Evolutionary conservation across 1,140 invertebrate species (phyloP).

Genomic region (Macrosteles quadrilineatus): DNA sequence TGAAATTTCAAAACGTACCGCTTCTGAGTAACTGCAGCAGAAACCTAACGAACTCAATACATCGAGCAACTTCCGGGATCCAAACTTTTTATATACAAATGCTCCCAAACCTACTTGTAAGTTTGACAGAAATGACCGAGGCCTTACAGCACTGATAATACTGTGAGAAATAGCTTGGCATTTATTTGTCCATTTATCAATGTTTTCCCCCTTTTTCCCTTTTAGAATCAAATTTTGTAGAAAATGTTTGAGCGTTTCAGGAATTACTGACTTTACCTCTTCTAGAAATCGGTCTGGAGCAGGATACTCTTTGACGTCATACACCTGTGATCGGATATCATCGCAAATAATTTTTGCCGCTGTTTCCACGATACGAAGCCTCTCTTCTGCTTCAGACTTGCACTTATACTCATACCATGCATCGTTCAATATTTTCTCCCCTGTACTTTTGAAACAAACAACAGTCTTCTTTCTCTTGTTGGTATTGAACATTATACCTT

Average conservation of each 20-base stretch:
- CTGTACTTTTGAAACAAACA: constrained; percentile 42
- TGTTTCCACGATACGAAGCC: constrained; percentile 38
- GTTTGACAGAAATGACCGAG: constrained; percentile 46
- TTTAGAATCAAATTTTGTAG: constrained; percentile 31
- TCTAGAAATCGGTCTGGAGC: constrained; percentile 39
- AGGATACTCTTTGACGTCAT: constrained; percentile 46
- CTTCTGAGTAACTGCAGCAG: too few relatives aligned
- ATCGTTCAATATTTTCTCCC: constrained; percentile 38
- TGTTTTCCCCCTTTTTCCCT: constrained; percentile 21
- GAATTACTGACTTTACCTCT: constrained; percentile 30
- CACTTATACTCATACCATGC: constrained; percentile 37
- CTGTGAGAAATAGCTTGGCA: constrained; percentile 46
- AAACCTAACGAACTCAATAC: too few relatives aligned
- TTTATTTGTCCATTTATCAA: constrained; percentile 38
- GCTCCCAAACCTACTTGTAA: too few relatives aligned
- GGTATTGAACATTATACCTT: constrained; percentile 19
- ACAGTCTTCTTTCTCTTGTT: constrained; percentile 38
- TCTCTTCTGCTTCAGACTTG: constrained; percentile 32
- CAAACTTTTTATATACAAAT: too few relatives aligned
- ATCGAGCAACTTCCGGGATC: too few relatives aligned
- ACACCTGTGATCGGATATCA: constrained; percentile 40
- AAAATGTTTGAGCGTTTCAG: constrained; percentile 30
- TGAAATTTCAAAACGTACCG: too few relatives aligned
- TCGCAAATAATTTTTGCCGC: constrained; percentile 42
- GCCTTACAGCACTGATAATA: constrained; percentile 47